Conservation (phyloP, 2,888 invertebrate genomes). For the Drosophila tripunctata region DNA sequence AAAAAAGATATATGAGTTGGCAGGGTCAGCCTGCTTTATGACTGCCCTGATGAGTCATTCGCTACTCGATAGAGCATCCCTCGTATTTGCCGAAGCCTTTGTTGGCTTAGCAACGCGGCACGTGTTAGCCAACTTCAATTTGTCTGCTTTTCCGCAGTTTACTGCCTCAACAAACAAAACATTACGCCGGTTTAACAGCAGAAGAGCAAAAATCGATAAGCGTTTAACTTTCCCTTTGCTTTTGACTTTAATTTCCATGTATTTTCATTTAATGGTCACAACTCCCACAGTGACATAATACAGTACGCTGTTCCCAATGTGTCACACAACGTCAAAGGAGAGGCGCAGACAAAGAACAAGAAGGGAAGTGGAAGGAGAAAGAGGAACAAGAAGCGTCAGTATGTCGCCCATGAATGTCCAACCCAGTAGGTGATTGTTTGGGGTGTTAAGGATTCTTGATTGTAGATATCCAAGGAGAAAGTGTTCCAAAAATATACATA, state of each 20-base stretch:
- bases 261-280: conserved; percentile 18
- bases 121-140: conserved; percentile 18
- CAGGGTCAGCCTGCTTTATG: conserved; percentile 22
- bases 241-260: conserved; percentile 62
- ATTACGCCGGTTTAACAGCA: conserved; percentile 40
- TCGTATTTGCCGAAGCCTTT: not conserved
- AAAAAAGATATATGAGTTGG: conserved; percentile 3
- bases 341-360: not conserved
- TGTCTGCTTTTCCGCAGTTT: conserved; percentile 1
- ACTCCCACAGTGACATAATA: conserved; percentile 63
- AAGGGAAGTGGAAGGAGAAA: not conserved
- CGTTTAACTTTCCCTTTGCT: conserved; percentile 47
- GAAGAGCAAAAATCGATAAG: conserved; percentile 67
- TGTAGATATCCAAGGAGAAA: not conserved
- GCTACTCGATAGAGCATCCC: conserved; percentile 36
- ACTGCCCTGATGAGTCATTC: conserved; percentile 23
- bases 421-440: conserved; percentile 12
- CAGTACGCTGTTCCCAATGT: conserved; percentile 48
- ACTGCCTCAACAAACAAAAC: conserved; percentile 65
- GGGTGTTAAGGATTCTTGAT: not conserved
- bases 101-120: conserved; percentile 21
- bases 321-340: conserved; percentile 43
- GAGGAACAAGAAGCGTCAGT: conserved; percentile 37
- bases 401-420: conserved; percentile 59
- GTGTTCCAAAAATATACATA: not conserved